A percentile compares a stretch with the other conserved stretches of the same genome.
These are phyloP conservation scores for Xiphophorus hellerii DNA, from an alignment of 2,113 vertebrate genomes.

Conservation along the genomic window DNA sequence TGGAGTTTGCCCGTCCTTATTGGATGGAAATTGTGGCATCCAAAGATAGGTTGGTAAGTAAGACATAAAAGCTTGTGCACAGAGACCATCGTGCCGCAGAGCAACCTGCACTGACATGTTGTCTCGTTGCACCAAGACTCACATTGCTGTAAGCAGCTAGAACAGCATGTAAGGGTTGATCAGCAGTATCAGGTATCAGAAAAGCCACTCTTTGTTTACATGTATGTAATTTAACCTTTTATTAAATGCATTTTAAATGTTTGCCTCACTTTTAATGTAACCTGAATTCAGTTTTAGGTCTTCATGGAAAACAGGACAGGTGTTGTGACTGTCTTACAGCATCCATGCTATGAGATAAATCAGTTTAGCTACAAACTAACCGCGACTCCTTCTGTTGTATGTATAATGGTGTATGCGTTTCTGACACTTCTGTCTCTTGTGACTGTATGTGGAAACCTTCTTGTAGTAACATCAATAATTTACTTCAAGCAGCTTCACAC, in stretches of 20 bases:
- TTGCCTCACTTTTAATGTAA: not conserved
- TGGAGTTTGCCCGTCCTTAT: no score
- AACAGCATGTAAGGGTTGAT: no score
- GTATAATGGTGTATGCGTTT: not conserved
- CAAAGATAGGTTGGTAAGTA: no score
- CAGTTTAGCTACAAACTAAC: not conserved
- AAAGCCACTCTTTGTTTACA: not conserved
- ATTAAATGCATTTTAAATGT: not conserved
- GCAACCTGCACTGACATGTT: no score
- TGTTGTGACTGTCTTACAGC: not conserved
- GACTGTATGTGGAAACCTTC: not conserved
- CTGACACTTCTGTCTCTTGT: not conserved
- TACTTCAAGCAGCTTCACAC: not conserved
- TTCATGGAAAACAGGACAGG: not conserved
- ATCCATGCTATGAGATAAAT: not conserved
- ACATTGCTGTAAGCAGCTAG: no score
- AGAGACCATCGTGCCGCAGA: no score
- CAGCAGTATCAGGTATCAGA: no score
- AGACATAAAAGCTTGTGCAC: no score
- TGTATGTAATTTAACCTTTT: no score
- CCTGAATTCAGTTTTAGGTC: not conserved
- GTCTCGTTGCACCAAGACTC: no score
- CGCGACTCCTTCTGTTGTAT: not conserved
- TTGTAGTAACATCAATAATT: not conserved
- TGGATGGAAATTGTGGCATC: no score